Conservation (phyloP, 2,113 vertebrate species). For the Centropristis striata region DNA sequence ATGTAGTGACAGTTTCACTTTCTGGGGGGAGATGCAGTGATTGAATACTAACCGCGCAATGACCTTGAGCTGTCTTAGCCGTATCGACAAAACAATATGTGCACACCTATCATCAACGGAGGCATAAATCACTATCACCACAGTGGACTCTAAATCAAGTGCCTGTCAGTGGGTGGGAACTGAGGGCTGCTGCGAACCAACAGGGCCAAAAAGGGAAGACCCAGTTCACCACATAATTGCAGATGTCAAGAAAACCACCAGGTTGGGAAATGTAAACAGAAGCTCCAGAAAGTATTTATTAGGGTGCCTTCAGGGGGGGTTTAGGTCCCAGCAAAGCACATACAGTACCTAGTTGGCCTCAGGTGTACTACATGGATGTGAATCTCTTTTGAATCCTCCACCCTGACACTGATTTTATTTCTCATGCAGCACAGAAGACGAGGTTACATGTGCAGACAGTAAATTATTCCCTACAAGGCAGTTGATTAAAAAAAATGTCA, state of each 20-base stretch:
- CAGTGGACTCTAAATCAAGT: conserved; percentile 77
- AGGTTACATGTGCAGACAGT: conserved; percentile 24
- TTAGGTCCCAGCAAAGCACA: conserved; percentile 17
- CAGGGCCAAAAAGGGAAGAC: conserved; percentile 68
- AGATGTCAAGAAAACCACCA: conserved; percentile 75
- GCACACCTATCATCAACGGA: conserved; percentile 79
- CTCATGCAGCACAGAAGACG: neutral
- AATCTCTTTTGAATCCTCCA: conserved; percentile 34
- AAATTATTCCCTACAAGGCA: conserved; percentile 48
- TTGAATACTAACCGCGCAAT: conserved; percentile 67
- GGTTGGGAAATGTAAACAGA: conserved; percentile 78
- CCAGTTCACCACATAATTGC: conserved; percentile 72
- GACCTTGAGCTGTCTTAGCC: conserved; percentile 78
- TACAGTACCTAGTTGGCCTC: conserved; percentile 9
- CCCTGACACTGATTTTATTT: conserved; percentile 40
- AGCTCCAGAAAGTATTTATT: conserved; percentile 69
- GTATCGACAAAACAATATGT: conserved; percentile 82
- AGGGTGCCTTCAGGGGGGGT: conserved; percentile 53
- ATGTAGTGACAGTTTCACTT: conserved; percentile 60
- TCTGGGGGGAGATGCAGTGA: conserved; percentile 62
- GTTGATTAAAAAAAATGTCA: conserved; percentile 60
- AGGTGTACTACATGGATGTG: conserved; percentile 19
- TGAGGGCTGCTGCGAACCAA: conserved; percentile 41
- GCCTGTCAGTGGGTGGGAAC: conserved; percentile 76
- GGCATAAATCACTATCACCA: conserved; percentile 77